Evolutionary conservation across 2,113 vertebrate genomes (phyloP).

Genomic region (Galemys pyrenaicus): DNA sequence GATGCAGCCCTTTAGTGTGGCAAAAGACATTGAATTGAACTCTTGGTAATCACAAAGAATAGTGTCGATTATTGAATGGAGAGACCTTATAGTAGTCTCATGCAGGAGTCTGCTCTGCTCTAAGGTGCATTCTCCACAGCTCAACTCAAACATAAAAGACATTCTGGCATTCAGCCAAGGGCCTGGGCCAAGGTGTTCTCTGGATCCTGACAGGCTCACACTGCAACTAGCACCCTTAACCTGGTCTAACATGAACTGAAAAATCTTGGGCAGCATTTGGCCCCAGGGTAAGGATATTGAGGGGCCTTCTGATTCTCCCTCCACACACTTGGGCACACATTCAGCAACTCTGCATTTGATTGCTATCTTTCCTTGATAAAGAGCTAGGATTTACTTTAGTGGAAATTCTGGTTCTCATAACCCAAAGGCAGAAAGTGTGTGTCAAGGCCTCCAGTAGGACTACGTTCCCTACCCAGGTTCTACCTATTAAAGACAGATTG

Average conservation of each 20-base stretch:
- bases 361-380: not conserved
- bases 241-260: not conserved
- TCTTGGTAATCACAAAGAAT: conserved; percentile 38
- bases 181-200: not conserved
- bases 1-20: not conserved
- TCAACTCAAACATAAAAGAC: not conserved
- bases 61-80: not conserved
- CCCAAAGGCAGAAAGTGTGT: not conserved
- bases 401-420: not conserved
- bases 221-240: not conserved
- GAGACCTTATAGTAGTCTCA: not conserved
- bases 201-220: not conserved
- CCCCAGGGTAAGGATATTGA: not conserved
- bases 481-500: not conserved
- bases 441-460: not conserved
- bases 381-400: not conserved
- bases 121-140: conserved; percentile 1
- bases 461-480: not conserved
- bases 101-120: not conserved
- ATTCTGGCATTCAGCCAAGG: not conserved
- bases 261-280: not conserved
- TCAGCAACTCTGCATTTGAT: not conserved
- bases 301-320: not conserved
- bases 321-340: not conserved
- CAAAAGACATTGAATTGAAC: conserved; percentile 10